These are phyloP conservation scores for Parapsyche elsis DNA, from an alignment of 1,140 invertebrate genomes.

Conservation along the genomic window DNA sequence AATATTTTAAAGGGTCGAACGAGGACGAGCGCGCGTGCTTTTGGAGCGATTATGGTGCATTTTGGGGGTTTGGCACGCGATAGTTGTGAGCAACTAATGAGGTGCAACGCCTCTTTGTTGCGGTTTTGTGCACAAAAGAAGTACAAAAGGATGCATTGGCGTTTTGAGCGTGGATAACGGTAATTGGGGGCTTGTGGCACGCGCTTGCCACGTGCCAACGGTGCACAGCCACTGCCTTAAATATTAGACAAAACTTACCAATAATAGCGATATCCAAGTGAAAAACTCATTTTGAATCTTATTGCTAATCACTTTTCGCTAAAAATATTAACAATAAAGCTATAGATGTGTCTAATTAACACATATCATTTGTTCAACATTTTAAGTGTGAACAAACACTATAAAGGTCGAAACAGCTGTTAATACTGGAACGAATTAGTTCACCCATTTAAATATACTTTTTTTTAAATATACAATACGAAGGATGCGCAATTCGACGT, in stretches of 20 bases:
- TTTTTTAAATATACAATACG: not conserved
- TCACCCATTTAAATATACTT: too few relatives aligned
- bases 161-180: constrained; percentile 14
- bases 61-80: not conserved
- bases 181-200: constrained; percentile 37
- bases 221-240: too few relatives aligned
- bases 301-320: too few relatives aligned
- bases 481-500: not conserved
- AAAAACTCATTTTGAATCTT: too few relatives aligned
- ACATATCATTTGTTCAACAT: not conserved
- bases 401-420: not conserved
- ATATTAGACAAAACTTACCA: too few relatives aligned
- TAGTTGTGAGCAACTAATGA: constrained; percentile 35
- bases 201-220: constrained; percentile 4
- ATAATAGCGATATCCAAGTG: too few relatives aligned
- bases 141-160: constrained; percentile 37
- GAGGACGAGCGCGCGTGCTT: not conserved
- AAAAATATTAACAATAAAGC: not conserved
- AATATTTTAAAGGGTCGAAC: not conserved
- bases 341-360: not conserved
- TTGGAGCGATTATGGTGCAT: not conserved
- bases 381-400: not conserved
- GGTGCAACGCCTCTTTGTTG: constrained; percentile 34
- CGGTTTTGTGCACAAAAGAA: constrained; percentile 32
- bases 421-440: not conserved